Conservation (phyloP, 1,140 invertebrate genomes). For the Apis florea region DNA sequence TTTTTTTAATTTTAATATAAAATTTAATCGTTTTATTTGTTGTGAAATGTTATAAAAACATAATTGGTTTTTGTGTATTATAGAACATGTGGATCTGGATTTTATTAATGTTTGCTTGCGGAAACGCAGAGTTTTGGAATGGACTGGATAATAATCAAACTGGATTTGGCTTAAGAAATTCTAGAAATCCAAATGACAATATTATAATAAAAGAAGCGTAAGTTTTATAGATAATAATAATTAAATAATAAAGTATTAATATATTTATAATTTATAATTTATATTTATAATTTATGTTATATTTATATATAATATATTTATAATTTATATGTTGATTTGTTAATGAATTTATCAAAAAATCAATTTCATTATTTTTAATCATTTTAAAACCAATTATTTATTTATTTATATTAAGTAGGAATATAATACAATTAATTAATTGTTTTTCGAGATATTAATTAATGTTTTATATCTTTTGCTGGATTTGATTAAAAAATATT, state of each 20-base stretch:
- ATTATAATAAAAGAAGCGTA: conserved; percentile 83
- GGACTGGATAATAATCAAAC: conserved; percentile 64
- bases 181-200: conserved; percentile 70
- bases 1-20: background rate
- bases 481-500: too few species aligned
- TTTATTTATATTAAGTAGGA: too few species aligned
- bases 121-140: conserved; percentile 63
- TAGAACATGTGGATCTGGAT: conserved; percentile 65
- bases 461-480: too few species aligned
- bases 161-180: conserved; percentile 45
- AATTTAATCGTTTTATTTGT: background rate
- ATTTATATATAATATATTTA: too few species aligned
- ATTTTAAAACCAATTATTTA: too few species aligned
- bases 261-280: background rate
- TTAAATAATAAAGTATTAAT: background rate
- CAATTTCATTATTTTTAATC: too few species aligned
- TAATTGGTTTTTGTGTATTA: background rate
- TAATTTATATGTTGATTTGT: background rate
- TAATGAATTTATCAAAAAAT: too few species aligned
- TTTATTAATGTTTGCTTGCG: conserved; percentile 56
- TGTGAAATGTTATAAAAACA: background rate
- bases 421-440: too few species aligned
- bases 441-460: too few species aligned
- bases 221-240: conserved; percentile 69
- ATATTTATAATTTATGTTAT: background rate